Evolutionary conservation across 2,888 invertebrate species (phyloP).

Genomic region (Seladonia tumulorum): DNA sequence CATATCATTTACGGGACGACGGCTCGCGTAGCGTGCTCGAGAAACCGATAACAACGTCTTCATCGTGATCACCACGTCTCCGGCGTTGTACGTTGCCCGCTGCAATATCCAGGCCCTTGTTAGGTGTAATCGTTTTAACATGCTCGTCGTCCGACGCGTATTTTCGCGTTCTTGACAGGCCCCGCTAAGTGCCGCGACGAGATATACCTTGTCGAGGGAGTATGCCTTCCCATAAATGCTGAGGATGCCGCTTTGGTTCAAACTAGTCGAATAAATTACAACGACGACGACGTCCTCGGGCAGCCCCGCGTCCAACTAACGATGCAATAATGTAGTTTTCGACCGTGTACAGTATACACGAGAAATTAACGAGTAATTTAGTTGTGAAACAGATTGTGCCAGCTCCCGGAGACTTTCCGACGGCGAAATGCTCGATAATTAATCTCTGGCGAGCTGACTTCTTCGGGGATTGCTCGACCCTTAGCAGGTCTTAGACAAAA

Average conservation of each 20-base stretch:
- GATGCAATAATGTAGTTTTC: background rate
- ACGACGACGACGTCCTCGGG: background rate
- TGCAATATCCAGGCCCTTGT: slow-evolving; percentile 49
- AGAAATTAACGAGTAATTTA: background rate
- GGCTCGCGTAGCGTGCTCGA: slow-evolving; percentile 13
- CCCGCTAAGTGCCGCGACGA: background rate
- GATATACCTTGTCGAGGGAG: background rate
- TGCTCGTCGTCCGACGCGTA: slow-evolving; percentile 3
- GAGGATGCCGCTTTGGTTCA: background rate
- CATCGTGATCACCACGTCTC: slow-evolving; percentile 35
- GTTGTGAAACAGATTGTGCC: background rate
- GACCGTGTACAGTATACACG: background rate
- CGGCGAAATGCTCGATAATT: background rate
- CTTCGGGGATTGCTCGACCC: background rate
- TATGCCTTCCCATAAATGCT: background rate
- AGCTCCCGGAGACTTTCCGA: background rate
- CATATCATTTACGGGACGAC: slow-evolving; percentile 39
- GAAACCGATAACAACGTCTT: slow-evolving; percentile 53
- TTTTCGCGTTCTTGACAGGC: slow-evolving; percentile 13
- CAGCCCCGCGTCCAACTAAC: background rate
- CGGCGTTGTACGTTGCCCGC: slow-evolving; percentile 13
- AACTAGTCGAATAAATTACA: slow-evolving; percentile 13
- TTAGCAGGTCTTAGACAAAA: background rate
- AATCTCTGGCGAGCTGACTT: background rate
- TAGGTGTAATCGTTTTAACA: slow-evolving; percentile 33